Evolutionary conservation across 2,797 vertebrate species (phyloP).

Genomic region (Hafferia zeledoni): DNA sequence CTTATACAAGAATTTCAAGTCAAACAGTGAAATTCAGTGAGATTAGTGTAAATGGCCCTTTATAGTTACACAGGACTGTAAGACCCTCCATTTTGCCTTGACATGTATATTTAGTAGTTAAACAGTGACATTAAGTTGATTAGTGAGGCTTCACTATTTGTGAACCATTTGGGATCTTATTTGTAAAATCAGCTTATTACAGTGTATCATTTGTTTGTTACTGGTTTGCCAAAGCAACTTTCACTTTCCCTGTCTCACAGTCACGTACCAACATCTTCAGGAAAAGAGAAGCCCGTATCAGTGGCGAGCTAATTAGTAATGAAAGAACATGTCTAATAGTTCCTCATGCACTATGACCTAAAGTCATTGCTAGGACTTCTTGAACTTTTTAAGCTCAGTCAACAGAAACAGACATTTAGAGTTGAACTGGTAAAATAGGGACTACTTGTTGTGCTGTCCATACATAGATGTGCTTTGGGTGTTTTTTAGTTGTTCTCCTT

Average conservation of each 20-base stretch:
- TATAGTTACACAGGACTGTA: constrained; percentile 5
- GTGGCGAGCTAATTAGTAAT: background rate
- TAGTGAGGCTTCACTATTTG: background rate
- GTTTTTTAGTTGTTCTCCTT: background rate
- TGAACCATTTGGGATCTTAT: background rate
- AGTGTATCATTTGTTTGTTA: background rate
- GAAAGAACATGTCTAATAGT: background rate
- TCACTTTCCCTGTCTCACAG: background rate
- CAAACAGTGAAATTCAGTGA: constrained; percentile 68
- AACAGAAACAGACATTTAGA: background rate
- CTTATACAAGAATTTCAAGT: constrained; percentile 61
- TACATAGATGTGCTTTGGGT: background rate
- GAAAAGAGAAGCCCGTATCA: background rate
- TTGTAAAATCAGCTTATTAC: background rate
- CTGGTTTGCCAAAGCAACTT: background rate
- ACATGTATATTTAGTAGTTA: constrained; percentile 16
- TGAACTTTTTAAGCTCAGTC: background rate
- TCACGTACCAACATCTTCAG: background rate
- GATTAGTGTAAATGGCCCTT: constrained; percentile 59
- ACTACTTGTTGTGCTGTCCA: background rate
- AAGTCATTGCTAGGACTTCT: background rate
- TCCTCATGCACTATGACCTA: background rate
- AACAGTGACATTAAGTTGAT: constrained; percentile 32
- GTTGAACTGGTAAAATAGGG: background rate
- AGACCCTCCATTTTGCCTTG: constrained; percentile 39